These are phyloP conservation scores for Lota lota DNA, from an alignment of 2,113 vertebrate genomes.

Conservation along the genomic window DNA sequence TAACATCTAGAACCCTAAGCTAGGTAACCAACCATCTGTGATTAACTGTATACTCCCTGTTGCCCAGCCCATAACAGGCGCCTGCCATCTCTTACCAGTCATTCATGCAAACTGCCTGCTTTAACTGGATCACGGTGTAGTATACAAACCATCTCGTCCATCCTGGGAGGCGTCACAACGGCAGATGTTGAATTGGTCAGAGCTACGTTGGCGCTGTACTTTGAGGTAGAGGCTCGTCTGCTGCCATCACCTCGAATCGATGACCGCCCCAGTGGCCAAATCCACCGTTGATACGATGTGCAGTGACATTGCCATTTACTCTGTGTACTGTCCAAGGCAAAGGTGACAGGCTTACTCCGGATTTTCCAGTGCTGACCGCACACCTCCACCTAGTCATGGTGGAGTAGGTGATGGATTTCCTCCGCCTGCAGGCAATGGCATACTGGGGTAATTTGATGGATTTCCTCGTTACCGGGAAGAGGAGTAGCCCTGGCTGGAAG, in stretches of 20 bases:
- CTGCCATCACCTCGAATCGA: not conserved
- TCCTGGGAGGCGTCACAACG: constrained; percentile 13
- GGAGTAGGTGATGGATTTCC: constrained; percentile 4
- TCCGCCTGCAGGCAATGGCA: not conserved
- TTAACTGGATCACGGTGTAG: constrained; percentile 21
- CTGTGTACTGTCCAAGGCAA: not conserved
- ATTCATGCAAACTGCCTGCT: constrained; percentile 27
- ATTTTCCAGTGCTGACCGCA: constrained; percentile 13
- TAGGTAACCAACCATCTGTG: too few relatives aligned
- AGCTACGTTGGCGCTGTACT: constrained; percentile 2
- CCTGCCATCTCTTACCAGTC: constrained; percentile 70
- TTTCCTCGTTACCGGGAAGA: constrained; percentile 7
- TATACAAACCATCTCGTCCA: constrained; percentile 71
- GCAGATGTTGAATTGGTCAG: not conserved
- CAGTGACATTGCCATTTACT: not conserved
- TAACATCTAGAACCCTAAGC: too few relatives aligned
- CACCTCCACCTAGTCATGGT: constrained; percentile 31
- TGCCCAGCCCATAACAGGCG: constrained; percentile 44
- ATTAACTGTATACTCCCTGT: constrained; percentile 10
- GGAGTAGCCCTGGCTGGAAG: constrained; percentile 23
- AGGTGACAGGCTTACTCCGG: not conserved
- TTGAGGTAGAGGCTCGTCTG: not conserved
- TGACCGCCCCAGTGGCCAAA: not conserved
- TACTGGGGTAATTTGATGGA: constrained; percentile 1
- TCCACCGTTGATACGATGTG: not conserved